These are phyloP conservation scores for Bradysia coprophila DNA, from an alignment of 1,140 invertebrate species.

Conservation along the genomic window DNA sequence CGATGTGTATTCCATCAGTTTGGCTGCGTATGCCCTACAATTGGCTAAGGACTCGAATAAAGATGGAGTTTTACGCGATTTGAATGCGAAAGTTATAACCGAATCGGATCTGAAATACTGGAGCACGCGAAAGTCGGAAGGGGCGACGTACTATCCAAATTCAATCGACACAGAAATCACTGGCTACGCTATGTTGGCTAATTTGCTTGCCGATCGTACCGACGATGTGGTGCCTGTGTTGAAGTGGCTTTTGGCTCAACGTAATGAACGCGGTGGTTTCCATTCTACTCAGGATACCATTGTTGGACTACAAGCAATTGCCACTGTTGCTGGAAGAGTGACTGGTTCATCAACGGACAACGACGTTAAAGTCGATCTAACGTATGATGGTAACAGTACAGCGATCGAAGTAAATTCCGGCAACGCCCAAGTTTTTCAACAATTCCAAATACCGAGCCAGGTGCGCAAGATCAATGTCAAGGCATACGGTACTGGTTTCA, in stretches of 20 bases:
- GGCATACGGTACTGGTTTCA: not conserved
- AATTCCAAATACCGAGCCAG: not conserved
- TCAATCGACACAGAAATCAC: slow-evolving; percentile 58
- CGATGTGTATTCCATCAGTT: slow-evolving; percentile 58
- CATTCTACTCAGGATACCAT: slow-evolving; percentile 52
- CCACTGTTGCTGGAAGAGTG: slow-evolving; percentile 49
- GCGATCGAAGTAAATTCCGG: slow-evolving; percentile 22
- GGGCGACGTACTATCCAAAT: slow-evolving; percentile 30
- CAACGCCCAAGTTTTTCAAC: not conserved
- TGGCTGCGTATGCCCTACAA: slow-evolving; percentile 57
- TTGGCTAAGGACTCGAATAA: slow-evolving; percentile 40
- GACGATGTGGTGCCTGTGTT: slow-evolving; percentile 34
- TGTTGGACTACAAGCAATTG: slow-evolving; percentile 42
- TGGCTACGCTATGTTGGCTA: slow-evolving; percentile 47
- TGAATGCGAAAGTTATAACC: slow-evolving; percentile 10
- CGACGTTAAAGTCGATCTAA: too few species aligned
- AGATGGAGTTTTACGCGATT: slow-evolving; percentile 8
- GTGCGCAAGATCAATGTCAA: not conserved
- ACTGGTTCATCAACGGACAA: too few species aligned
- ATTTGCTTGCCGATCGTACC: slow-evolving; percentile 34
- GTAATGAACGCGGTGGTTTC: slow-evolving; percentile 61
- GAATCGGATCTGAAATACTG: slow-evolving; percentile 50
- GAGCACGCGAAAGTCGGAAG: slow-evolving; percentile 54
- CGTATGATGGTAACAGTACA: slow-evolving; percentile 31
- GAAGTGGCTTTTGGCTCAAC: slow-evolving; percentile 51